Base-by-base conservation (phyloP, 2,797 vertebrate genomes). In the Delichon dasypus region DNA sequence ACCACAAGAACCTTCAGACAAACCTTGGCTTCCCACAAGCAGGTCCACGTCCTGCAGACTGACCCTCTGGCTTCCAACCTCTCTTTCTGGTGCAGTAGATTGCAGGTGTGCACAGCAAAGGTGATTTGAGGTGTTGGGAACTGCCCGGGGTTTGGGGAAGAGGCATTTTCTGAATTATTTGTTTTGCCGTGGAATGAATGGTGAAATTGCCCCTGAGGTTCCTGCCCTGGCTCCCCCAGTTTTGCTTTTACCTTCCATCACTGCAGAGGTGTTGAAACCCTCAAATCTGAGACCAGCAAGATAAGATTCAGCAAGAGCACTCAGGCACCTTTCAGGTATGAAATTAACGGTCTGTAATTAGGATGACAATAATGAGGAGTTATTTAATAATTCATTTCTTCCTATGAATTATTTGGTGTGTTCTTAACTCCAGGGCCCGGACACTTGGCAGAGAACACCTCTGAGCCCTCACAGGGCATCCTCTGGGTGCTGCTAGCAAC, bases 381-480 rank as follows among this genome's bases (percentile, higher is more conserved):
- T 53, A 34, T 42, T 96, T 55, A 91, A 95, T 94, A 94, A 94
- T 91, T 88, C 5, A 86, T 84, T 62, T 62, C 22, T 68, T 54
- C 58, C 65, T 36, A 88, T 88, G 36, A 88, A 91, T 91, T 93
- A 93, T 94, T 90, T 0, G 21, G 5, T 20, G 36, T 67, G 30
- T 48, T 89, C 70, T 85, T 65, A 65, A 74, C 76, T 83, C 86
- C 6, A 19, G 47, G 34, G 48, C 58, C 61, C 57, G 42, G 60
- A 44, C 88, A 36, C 17, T 90, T 72, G 88, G 54, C 70, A 90
- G 58, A 66, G 65, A 85, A 26, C 22, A 58, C 8, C 83, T 54
- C 58, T 5, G 3, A 85, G 29, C n/a, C 44, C n/a, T 76, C 53
- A 2, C 0, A 0, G 74, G 36, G 9, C 27, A 51, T n/a, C 27